Percentiles rank a stretch among this genome's conserved stretches.
These are phyloP conservation scores for Chinchilla lanigera DNA, from an alignment of 2,113 vertebrate genomes.

Conservation along the genomic window DNA sequence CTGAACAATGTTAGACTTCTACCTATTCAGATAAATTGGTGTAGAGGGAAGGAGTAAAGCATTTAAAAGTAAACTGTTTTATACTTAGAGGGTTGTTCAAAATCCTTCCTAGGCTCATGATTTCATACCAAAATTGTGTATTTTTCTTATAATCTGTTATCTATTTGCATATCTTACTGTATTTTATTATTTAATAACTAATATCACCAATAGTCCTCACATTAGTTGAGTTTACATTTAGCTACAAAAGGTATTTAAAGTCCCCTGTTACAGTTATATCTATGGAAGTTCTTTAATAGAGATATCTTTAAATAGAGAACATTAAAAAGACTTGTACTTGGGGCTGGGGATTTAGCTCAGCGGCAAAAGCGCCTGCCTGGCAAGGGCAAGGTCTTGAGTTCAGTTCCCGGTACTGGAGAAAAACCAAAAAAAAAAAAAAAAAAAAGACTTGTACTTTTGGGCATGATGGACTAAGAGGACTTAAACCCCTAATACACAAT, in stretches of 20 bases:
- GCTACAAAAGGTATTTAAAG: neutral
- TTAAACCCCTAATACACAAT: neutral
- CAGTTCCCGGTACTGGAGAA: no score
- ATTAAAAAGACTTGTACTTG: neutral
- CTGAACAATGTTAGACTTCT: neutral
- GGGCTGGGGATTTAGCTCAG: no score
- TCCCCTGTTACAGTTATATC: neutral
- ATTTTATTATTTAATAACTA: neutral
- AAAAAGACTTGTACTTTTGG: neutral
- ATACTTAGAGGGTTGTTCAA: neutral
- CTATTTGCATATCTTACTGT: neutral
- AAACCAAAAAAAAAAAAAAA: no score
- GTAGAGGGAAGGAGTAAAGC: neutral
- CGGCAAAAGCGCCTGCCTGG: no score
- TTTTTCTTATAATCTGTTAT: slow-evolving; percentile 43
- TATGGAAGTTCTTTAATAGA: neutral
- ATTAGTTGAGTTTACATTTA: neutral
- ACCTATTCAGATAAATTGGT: neutral
- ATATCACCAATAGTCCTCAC: neutral
- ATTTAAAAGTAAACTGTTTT: neutral
- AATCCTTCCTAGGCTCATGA: neutral
- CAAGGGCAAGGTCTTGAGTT: no score
- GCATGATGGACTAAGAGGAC: neutral
- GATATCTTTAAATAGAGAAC: neutral
- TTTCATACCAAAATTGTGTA: neutral